Percentiles rank a stretch among this genome's conserved stretches.
Conservation (phyloP, 2,113 vertebrate species). For the Poicephalus gulielmi region DNA sequence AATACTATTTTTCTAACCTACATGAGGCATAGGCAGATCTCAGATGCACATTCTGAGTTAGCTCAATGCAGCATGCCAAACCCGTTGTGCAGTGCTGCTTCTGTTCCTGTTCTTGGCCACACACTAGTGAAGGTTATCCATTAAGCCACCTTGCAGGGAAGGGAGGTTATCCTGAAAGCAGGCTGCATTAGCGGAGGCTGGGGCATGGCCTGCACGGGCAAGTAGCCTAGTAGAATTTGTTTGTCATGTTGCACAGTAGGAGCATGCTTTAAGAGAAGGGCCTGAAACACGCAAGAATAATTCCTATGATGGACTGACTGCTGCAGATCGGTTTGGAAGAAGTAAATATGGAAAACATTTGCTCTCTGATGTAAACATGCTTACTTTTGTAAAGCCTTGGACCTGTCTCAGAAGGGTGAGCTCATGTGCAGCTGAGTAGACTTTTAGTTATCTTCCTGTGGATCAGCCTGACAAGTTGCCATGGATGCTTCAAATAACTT, state of each 20-base stretch:
- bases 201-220: neutral
- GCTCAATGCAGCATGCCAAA: neutral
- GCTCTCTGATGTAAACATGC: neutral
- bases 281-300: neutral
- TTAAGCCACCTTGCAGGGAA: neutral
- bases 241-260: neutral
- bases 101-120: neutral
- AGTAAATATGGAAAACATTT: neutral
- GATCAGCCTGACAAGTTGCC: neutral
- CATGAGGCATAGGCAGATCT: neutral
- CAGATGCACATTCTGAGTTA: neutral
- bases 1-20: neutral
- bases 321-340: neutral
- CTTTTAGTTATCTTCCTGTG: neutral
- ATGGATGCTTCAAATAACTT: neutral
- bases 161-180: neutral
- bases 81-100: neutral
- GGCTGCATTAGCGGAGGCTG: neutral
- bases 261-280: neutral
- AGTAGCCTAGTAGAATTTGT: neutral
- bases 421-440: constrained; percentile 24
- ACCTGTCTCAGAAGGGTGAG: neutral
- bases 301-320: neutral
- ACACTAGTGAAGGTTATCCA: neutral
- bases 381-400: constrained; percentile 12